phyloP scores from a whole-genome alignment of 2,113 vertebrate genomes.

The Petaurus breviceps region DNA sequence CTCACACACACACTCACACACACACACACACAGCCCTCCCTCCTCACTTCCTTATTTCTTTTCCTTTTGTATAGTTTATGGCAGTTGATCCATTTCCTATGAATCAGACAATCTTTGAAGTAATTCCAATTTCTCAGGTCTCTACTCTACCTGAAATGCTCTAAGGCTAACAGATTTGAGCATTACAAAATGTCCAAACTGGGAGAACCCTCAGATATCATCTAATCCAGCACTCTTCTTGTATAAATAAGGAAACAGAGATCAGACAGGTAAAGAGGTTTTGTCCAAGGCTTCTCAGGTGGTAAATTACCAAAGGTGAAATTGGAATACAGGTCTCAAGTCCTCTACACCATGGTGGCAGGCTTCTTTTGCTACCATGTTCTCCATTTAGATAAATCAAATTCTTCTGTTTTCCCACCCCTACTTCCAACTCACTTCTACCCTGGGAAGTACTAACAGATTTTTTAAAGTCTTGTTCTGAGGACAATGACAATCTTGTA shows the following conservation, averaged over 20 bases:
- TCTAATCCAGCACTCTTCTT: not conserved
- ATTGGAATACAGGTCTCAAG: not conserved
- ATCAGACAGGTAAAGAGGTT: not conserved
- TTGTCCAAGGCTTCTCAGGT: not conserved
- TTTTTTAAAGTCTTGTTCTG: not conserved
- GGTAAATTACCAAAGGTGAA: not conserved
- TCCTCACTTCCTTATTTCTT: not conserved
- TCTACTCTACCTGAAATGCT: not conserved
- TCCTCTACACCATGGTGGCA: not conserved
- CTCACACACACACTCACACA: too few relatives aligned
- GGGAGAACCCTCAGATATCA: not conserved
- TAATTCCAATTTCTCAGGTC: not conserved
- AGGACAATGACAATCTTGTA: not conserved
- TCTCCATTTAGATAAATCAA: slow-evolving; percentile 7
- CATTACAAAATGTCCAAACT: not conserved
- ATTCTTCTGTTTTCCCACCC: not conserved
- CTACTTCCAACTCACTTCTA: not conserved
- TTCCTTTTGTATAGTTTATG: not conserved
- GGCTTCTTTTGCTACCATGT: slow-evolving; percentile 6
- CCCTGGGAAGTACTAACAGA: not conserved
- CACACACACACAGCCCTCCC: not conserved
- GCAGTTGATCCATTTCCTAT: not conserved
- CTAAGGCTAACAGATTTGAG: not conserved
- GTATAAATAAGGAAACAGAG: not conserved
- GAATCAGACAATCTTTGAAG: not conserved